phyloP scores from a whole-genome alignment of 2,113 vertebrate species.

The Callipepla squamata region DNA sequence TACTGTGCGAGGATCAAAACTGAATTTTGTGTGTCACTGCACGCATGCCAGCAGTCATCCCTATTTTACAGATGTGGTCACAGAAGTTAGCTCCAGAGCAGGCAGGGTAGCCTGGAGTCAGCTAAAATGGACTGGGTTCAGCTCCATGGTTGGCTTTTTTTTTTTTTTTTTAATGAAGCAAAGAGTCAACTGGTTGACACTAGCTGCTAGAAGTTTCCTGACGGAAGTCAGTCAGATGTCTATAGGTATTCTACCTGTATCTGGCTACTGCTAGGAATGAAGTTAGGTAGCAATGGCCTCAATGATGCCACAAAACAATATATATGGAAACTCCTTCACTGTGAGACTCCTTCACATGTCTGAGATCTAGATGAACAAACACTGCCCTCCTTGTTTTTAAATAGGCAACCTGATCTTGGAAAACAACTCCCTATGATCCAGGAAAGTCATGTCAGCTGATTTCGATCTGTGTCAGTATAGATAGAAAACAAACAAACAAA shows the following conservation, averaged over 20 bases:
- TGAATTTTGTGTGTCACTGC: neutral
- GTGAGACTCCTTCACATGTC: neutral
- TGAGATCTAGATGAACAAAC: neutral
- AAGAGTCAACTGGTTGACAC: neutral
- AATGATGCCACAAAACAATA: neutral
- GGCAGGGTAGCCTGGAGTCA: neutral
- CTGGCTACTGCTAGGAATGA: neutral
- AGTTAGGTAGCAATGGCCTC: neutral
- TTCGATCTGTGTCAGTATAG: neutral
- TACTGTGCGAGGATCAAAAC: slow-evolving; percentile 43
- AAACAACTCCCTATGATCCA: neutral
- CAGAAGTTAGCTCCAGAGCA: neutral
- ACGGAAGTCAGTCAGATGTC: neutral
- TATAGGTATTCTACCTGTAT: neutral
- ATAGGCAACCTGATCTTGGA: neutral
- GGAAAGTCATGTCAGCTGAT: neutral
- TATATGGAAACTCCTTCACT: neutral
- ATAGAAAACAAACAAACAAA: too few relatives aligned
- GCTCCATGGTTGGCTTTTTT: neutral
- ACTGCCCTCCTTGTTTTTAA: fast-evolving
- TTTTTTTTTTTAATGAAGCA: neutral
- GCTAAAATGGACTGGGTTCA: neutral
- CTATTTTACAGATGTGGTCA: neutral
- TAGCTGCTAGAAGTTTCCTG: neutral
- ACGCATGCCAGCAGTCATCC: neutral